These are phyloP conservation scores for Drosophila lowei DNA, from an alignment of 1,140 invertebrate genomes.

Conservation along the genomic window DNA sequence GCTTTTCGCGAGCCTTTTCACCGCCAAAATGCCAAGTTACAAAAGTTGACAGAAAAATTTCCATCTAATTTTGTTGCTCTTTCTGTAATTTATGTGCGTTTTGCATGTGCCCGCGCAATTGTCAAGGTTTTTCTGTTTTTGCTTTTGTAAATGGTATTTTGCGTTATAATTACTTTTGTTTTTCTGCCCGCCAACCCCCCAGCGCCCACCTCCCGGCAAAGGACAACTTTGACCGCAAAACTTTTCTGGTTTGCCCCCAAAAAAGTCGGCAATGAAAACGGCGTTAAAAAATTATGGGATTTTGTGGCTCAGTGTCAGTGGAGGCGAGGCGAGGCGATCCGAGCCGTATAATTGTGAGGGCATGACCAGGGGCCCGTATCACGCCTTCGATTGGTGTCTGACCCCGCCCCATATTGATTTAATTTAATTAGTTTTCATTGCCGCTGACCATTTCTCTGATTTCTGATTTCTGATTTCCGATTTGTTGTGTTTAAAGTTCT, in stretches of 20 bases:
- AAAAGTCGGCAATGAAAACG: constrained; percentile 43
- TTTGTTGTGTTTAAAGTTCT: constrained; percentile 54
- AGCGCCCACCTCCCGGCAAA: not conserved
- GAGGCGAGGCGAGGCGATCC: no score
- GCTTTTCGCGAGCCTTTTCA: constrained; percentile 53
- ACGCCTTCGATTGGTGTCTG: constrained; percentile 10
- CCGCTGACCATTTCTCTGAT: constrained; percentile 61
- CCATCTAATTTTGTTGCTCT: constrained; percentile 16
- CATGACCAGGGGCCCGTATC: constrained; percentile 21
- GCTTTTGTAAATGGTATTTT: constrained; percentile 45
- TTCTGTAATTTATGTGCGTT: constrained; percentile 74
- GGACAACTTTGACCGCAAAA: constrained; percentile 40
- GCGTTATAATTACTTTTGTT: constrained; percentile 68
- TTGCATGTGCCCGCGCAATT: constrained; percentile 77
- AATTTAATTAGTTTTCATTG: constrained; percentile 72
- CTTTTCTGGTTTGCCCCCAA: constrained; percentile 30
- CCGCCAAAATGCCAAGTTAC: constrained; percentile 66
- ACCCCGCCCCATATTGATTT: constrained; percentile 61
- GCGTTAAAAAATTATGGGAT: constrained; percentile 46
- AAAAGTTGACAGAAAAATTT: constrained; percentile 44
- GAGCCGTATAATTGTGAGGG: constrained; percentile 48
- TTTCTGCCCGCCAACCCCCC: constrained; percentile 8
- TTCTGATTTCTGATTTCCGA: constrained; percentile 26
- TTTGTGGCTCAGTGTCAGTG: constrained; percentile 28
- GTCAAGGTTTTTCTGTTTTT: constrained; percentile 72